Evolutionary conservation across 2,797 vertebrate genomes (phyloP), one percentile per base, ranked within the genome.

Genomic region (Cheracebus regulus): DNA sequence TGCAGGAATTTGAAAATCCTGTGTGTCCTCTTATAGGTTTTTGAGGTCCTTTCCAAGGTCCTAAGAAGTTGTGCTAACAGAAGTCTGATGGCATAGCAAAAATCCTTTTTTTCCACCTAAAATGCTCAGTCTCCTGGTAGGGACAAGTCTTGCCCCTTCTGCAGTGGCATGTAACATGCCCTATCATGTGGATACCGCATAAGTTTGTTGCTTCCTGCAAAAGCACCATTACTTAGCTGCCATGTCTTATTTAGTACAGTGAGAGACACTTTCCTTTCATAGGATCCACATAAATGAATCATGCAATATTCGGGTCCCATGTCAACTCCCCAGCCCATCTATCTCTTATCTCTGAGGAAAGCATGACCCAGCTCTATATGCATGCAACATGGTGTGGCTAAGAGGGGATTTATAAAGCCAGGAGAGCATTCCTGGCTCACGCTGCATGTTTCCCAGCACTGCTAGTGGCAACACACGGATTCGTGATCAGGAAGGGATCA

Each of bases 161-260:
- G 36, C 5, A 1, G 72, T 4, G 8, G 57, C 48, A n/a, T 0
- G 2, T 0, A 7, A 20, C 22, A 0, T 19, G 50, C 13, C 46
- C 0, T 86, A 19, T 39, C 36, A 11, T 4, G 2, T 12, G 39
- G 30, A 12, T 41, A 30, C 13, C 4, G 0, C 15, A 44, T 36
- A 48, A 7, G 12, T 11, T 15, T n/a, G 0, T 46, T 26, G 67
- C 44, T 13, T 52, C 15, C 7, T 39, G 13, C 3, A 11, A 48
- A 48, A 36, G 2, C 30, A 4, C 24, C 11, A 36, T n/a, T n/a
- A 2, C 8, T 14, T 44, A 4, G 33, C n/a, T 0, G 0, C 24
- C 2, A 5, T 5, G 14, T 17, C 70, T 88, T 33, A 6, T 4
- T 4, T n/a, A 80, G 28, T 28, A 11, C 1, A 28, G 8, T 15